Conservation (phyloP, 2,797 vertebrate genomes). For the Adelosebastes latens region DNA sequence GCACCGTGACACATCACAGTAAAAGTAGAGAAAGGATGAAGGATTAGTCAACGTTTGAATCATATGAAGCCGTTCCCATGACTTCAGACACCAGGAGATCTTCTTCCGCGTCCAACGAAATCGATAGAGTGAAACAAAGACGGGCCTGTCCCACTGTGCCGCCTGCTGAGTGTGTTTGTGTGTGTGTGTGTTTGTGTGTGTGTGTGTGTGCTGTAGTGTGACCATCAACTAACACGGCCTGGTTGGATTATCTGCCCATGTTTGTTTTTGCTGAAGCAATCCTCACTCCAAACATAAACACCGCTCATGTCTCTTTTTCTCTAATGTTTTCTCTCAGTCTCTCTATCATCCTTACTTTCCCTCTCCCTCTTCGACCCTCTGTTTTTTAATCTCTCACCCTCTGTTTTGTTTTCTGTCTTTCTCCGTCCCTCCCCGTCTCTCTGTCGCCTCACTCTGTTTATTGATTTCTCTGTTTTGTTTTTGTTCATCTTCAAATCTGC, state of each 20-base stretch:
- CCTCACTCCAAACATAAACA: slow-evolving; percentile 47
- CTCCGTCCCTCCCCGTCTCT: background rate
- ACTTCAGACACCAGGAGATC: slow-evolving; percentile 43
- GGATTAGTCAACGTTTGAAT: slow-evolving; percentile 65
- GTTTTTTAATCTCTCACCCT: background rate
- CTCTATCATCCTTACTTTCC: background rate
- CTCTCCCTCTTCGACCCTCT: background rate
- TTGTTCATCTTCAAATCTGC: background rate
- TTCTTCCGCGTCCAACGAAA: slow-evolving; percentile 5
- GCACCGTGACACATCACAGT: background rate
- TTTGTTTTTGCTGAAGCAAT: slow-evolving; percentile 52
- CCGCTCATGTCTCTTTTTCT: slow-evolving; percentile 6
- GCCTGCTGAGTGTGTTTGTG: background rate
- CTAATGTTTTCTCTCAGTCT: background rate
- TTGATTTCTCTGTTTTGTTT: background rate
- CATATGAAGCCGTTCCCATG: slow-evolving; percentile 48
- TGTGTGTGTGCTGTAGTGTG: slow-evolving; percentile 14
- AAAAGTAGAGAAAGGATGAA: slow-evolving; percentile 33
- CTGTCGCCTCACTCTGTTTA: background rate
- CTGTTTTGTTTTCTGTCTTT: background rate
- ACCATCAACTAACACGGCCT: slow-evolving; percentile 4
- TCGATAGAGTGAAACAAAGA: slow-evolving; percentile 45
- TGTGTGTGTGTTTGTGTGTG: background rate
- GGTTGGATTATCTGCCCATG: slow-evolving; percentile 32
- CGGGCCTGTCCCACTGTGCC: slow-evolving; percentile 40